Base-by-base conservation (phyloP, 2,888 invertebrate genomes). In the Camptogramma bilineatum region DNA sequence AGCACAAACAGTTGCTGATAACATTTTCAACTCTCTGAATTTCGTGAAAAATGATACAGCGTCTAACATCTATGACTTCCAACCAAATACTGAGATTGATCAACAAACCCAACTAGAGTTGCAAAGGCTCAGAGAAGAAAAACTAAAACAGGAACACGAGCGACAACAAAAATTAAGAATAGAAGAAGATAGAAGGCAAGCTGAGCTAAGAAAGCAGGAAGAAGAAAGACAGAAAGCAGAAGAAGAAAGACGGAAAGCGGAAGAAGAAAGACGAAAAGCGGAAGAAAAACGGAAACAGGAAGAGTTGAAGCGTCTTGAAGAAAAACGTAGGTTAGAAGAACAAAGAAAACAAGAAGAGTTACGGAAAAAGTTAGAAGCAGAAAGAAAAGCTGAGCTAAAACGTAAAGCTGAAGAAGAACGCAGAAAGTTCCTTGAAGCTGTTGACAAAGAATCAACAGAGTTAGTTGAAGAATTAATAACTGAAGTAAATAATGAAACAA, bases 361-460 rank as follows among this genome's bases (percentile, higher is more conserved):
- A 63, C 73, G 39, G 69, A 78, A 64, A 74, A 81, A 71, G 69
- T 48, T 85, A 24, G 88, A 91, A 78, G 84, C 86, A 79, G 86
- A 89, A 73, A 81, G 72, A 60, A 77, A 78, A 76, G 85, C 84
- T 16, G 87, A 88, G 73, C 62, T 87, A 42, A 85, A 83, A 76
- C 77, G 83, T 52, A 83, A 86, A 73, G 83, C 82, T 16, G 86
- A 86, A 74, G 86, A 91, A 74, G 75, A 81, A 68, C 86, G 85
- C 64, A 81, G 73, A 53, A 78, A 78, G 72, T 88, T 87, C 63
- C 83, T 79, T 69, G 83, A 86, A 75, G 84, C 80, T 61, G 87
- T 91, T 44, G 85, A 91, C 48, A 85, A 74, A 64, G 89, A 91
- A 76, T 88, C 92, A 9, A 62, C 62, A 0, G 81, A 83, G 68